Percentiles rank a stretch among this genome's conserved stretches.
These are phyloP conservation scores for Gymnocypris eckloni DNA, from an alignment of 2,797 vertebrate genomes.

Conservation along the genomic window DNA sequence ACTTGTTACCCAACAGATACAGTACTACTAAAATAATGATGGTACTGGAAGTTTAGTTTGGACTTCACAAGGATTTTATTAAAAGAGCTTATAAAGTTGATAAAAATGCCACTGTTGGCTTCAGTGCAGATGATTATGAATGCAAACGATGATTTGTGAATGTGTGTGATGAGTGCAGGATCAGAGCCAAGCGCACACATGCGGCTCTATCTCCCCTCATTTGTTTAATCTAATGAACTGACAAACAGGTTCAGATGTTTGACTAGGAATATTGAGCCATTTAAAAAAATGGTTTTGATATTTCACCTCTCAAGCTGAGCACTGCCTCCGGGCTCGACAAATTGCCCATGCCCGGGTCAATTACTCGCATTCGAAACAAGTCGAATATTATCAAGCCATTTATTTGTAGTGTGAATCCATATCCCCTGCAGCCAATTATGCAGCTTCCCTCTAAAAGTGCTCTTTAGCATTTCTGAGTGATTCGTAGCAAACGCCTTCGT, in stretches of 20 bases:
- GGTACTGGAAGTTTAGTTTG: neutral
- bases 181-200: constrained; percentile 58
- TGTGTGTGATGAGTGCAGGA: constrained; percentile 12
- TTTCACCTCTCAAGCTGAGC: constrained; percentile 49
- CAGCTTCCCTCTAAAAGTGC: constrained; percentile 64
- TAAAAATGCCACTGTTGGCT: neutral
- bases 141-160: constrained; percentile 25
- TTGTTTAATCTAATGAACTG: constrained; percentile 75
- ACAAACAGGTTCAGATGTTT: constrained; percentile 71
- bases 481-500: constrained; percentile 67
- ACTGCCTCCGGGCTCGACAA: constrained; percentile 59
- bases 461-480: constrained; percentile 70
- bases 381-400: constrained; percentile 75
- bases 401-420: constrained; percentile 72
- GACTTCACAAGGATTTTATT: neutral
- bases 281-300: constrained; percentile 63
- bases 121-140: constrained; percentile 23
- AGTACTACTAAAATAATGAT: neutral
- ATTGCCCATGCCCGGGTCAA: constrained; percentile 71
- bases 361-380: constrained; percentile 72
- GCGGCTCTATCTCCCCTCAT: constrained; percentile 62
- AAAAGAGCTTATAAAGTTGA: neutral
- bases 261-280: constrained; percentile 68
- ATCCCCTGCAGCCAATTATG: constrained; percentile 69
- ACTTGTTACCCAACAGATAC: neutral